These are phyloP conservation scores for Bryconaethiops microstoma DNA, from an alignment of 2,797 vertebrate species.

Conservation along the genomic window DNA sequence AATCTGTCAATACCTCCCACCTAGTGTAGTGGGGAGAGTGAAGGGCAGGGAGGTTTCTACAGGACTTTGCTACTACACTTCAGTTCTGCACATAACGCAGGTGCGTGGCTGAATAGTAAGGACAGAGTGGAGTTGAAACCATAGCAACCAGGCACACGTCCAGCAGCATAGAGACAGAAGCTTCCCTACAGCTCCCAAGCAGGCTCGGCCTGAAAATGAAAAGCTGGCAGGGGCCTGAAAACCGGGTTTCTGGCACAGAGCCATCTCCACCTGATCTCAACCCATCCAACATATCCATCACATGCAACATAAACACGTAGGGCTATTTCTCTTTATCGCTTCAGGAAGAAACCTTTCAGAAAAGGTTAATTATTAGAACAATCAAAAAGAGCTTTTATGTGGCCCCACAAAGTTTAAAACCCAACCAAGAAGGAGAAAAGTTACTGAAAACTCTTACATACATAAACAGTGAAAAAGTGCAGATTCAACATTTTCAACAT, in stretches of 20 bases:
- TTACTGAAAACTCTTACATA: too few relatives aligned
- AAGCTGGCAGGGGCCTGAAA: conserved; percentile 25
- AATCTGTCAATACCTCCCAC: conserved; percentile 42
- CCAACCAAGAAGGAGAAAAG: too few relatives aligned
- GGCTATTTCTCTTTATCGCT: background rate
- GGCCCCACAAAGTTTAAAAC: too few relatives aligned
- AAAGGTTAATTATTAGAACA: background rate
- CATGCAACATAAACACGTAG: background rate
- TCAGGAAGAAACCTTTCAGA: background rate
- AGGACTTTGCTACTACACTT: conserved; percentile 10
- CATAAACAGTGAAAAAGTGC: too few relatives aligned
- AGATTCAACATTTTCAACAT: too few relatives aligned
- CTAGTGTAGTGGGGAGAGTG: conserved; percentile 11
- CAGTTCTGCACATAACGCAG: background rate
- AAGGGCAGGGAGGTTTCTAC: conserved; percentile 30
- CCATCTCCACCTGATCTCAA: conserved; percentile 4
- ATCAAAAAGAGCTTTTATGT: too few relatives aligned
- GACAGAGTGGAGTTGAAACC: conserved; percentile 19
- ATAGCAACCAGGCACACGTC: conserved; percentile 27
- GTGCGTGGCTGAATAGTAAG: conserved; percentile 4
- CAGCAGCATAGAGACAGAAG: conserved; percentile 17
- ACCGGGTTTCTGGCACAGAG: conserved; percentile 24
- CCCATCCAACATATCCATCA: conserved; percentile 12
- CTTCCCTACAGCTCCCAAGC: conserved; percentile 32
- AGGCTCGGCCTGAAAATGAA: conserved; percentile 29